Percentiles rank a stretch among this genome's conserved stretches.
phyloP scores from a whole-genome alignment of 2,113 vertebrate genomes.

The Calyptommatus sinebrachiatus region DNA sequence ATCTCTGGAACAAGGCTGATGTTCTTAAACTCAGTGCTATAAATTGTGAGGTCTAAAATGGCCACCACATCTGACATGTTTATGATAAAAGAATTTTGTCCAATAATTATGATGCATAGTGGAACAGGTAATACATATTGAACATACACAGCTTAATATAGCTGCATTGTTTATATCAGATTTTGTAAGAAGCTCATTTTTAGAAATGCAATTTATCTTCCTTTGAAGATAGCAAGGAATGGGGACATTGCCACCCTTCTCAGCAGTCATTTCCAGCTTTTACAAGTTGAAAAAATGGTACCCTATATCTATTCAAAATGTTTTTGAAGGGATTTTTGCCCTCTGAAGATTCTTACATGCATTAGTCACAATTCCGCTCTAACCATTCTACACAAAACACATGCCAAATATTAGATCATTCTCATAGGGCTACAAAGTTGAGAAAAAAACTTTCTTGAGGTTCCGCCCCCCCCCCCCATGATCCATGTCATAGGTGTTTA shows the following conservation, averaged over 20 bases:
- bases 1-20: not conserved
- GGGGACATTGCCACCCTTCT: not conserved
- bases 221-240: not conserved
- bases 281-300: not conserved
- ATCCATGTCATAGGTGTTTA: too few relatives aligned
- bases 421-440: not conserved
- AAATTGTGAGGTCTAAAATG: not conserved
- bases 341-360: not conserved
- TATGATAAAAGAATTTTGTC: not conserved
- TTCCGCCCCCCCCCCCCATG: too few relatives aligned
- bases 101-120: not conserved
- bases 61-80: not conserved
- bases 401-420: not conserved
- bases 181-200: not conserved
- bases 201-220: slow-evolving; percentile 1
- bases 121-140: not conserved
- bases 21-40: not conserved
- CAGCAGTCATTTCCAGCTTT: not conserved
- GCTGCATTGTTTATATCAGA: not conserved
- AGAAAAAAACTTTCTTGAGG: not conserved
- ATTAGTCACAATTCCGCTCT: not conserved
- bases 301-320: not conserved
- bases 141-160: not conserved
- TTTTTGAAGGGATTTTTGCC: not conserved
- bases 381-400: not conserved